Evolutionary conservation across 2,113 vertebrate species (phyloP).

Genomic region (Cebidichthys violaceus): DNA sequence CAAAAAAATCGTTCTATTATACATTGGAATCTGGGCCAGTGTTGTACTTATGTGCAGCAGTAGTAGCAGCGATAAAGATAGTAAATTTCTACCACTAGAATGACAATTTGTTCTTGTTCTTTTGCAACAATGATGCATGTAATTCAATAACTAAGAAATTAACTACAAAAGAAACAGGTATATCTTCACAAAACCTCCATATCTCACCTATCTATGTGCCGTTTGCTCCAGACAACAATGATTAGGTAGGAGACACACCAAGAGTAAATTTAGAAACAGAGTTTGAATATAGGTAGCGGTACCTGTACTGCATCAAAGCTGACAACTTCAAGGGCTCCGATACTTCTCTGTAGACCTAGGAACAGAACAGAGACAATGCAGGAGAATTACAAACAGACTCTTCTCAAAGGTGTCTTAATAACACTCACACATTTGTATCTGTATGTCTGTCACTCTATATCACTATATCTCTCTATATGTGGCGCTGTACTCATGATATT

Average conservation of each 20-base stretch:
- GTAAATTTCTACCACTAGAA: not conserved
- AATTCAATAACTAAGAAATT: not conserved
- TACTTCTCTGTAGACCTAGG: constrained; percentile 74
- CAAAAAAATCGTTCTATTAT: not conserved
- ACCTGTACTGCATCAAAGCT: constrained; percentile 88
- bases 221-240: constrained; percentile 11
- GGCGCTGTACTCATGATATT: not conserved
- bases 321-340: constrained; percentile 73
- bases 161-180: not conserved
- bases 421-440: not conserved
- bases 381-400: constrained; percentile 11
- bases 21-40: not conserved
- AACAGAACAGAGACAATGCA: constrained; percentile 38
- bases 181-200: not conserved
- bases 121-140: too few species aligned
- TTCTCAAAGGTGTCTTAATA: not conserved
- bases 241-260: not conserved
- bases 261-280: constrained; percentile 47
- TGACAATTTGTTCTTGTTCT: too few species aligned
- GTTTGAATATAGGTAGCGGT: constrained; percentile 49
- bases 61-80: too few species aligned
- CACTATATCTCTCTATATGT: not conserved
- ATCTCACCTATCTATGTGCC: not conserved
- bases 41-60: not conserved
- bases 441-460: not conserved